These are phyloP conservation scores for Nettapus auritus DNA, from an alignment of 2,113 vertebrate species.

Conservation along the genomic window DNA sequence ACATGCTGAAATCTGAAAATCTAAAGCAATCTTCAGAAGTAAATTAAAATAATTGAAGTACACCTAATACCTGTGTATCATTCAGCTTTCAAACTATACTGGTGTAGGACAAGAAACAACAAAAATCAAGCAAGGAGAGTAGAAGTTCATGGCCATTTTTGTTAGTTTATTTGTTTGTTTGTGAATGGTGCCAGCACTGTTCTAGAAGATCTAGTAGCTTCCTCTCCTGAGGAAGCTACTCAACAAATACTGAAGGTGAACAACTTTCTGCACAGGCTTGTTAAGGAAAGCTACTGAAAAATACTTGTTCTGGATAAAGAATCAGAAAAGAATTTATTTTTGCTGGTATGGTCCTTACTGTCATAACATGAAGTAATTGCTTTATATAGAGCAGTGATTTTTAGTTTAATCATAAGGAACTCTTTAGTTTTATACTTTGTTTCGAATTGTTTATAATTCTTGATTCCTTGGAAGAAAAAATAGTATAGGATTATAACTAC, in stretches of 20 bases:
- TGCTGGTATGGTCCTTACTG: neutral
- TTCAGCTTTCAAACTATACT: neutral
- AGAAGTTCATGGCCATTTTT: neutral
- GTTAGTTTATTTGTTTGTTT: neutral
- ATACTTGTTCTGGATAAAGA: neutral
- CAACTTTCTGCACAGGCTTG: neutral
- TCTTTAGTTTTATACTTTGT: neutral
- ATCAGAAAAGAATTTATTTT: neutral
- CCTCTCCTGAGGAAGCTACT: neutral
- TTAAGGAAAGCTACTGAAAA: neutral
- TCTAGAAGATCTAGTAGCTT: neutral
- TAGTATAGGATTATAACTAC: neutral
- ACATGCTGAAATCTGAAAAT: slow-evolving; percentile 34
- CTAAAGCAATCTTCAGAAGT: neutral
- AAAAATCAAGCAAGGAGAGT: neutral
- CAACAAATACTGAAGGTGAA: neutral
- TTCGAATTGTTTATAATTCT: neutral
- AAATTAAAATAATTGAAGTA: neutral
- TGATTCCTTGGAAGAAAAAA: neutral
- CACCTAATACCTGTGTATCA: neutral
- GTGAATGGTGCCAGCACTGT: neutral
- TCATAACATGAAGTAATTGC: neutral
- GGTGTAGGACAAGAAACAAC: neutral
- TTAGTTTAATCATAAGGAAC: neutral
- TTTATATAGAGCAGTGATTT: neutral